Evolutionary conservation across 64 coral and sea anemone genomes (phyloP), one percentile per base, ranked within the genome.

Genomic region (Orbicella faveolata): DNA sequence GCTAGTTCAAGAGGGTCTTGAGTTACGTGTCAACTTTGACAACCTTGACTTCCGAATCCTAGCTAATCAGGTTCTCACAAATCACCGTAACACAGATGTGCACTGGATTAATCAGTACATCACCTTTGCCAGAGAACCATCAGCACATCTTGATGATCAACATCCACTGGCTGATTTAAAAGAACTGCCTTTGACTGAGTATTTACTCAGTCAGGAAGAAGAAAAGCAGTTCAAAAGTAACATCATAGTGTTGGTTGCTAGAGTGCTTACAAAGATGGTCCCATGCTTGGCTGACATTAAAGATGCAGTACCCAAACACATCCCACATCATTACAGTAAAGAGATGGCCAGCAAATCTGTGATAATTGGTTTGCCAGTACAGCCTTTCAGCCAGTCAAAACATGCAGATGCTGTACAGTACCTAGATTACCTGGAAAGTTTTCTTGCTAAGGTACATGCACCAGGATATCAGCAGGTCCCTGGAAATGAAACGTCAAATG

Each of bases 31-130:
- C 73, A 34, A 75, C 73, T 75, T 34, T 75, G 73, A 75, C 73
- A 75, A 75, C 33, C 30, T 75, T 75, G 90, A 92, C 77, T 92
- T 92, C 55, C 52, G 61, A 19, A 73, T 92, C 17, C 59, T 92
- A 17, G 83, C 83, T 68, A 92, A 92, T 76, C 87, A 87, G 20
- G 78, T 88, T 26, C 90, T 92, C 21, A 41, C 65, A 55, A 92
- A 87, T 79, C 90, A 92, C 63, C 83, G 48, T 30, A 93, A 93
- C 76, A 81, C 75, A 61, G 86, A 88, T 75, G 54, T 51, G 5
- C 86, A 88, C 18, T 88, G 86, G 41, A 52, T 74, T 34, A 75
- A 75, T 54, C 86, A 88, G 74, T 88, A 61, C n/a, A 23, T 88
- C 7, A 88, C 86, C 21, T 88, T 88, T 57, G 72, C 76, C 86